A percentile compares a stretch with the other conserved stretches of the same genome.
phyloP scores from a whole-genome alignment of 2,113 vertebrate genomes.

The Hystrix cristata region DNA sequence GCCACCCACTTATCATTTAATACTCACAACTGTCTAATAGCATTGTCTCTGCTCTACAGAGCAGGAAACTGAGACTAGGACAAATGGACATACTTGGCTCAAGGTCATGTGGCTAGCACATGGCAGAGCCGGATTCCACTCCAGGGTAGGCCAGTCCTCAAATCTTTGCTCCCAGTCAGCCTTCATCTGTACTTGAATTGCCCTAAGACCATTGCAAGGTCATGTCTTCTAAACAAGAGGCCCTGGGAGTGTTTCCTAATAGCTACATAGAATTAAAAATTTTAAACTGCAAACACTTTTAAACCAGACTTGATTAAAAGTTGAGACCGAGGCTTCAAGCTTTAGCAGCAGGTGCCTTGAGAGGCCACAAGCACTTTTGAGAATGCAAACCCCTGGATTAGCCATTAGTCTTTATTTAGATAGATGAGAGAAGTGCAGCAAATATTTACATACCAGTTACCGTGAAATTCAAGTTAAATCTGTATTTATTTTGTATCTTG shows the following conservation, averaged over 20 bases:
- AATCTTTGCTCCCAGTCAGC: not conserved
- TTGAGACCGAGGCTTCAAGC: not conserved
- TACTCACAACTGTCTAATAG: not conserved
- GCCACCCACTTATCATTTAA: not conserved
- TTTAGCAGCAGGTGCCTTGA: conserved; percentile 5
- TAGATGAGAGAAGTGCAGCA: not conserved
- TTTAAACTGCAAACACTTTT: conserved; percentile 27
- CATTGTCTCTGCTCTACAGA: not conserved
- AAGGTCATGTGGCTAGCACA: not conserved
- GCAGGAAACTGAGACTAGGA: not conserved
- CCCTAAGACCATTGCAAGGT: not conserved
- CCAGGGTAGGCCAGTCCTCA: no score
- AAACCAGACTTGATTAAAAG: conserved; percentile 64
- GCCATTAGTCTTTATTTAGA: conserved; percentile 67
- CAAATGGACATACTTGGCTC: not conserved
- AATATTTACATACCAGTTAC: conserved; percentile 72
- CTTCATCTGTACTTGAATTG: not conserved
- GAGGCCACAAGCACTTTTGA: conserved; percentile 29
- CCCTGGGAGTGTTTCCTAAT: not conserved
- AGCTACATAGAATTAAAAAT: not conserved
- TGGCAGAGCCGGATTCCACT: not conserved
- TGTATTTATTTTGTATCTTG: conserved; percentile 69
- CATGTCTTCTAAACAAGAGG: not conserved
- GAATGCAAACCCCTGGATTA: conserved; percentile 45
- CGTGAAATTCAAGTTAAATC: conserved; percentile 61